Base-by-base conservation (phyloP, 2,113 vertebrate genomes). In the Craseonycteris thonglongyai region DNA sequence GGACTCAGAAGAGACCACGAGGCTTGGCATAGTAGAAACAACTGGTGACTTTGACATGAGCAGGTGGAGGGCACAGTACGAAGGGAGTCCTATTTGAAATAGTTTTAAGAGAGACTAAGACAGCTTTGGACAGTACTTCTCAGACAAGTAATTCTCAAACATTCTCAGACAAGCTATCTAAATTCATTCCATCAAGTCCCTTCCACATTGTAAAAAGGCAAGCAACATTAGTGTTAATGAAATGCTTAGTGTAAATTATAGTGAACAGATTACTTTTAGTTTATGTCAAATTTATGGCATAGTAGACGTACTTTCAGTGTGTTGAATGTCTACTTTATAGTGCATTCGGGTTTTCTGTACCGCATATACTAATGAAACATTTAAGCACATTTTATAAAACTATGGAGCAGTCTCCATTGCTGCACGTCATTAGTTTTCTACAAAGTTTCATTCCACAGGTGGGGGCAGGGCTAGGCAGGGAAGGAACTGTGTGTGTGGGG, bases 281-380 rank as follows among this genome's bases (percentile, higher is more conserved):
- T 78, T 72, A 79, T 82, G 38, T 74, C 82, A 93, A 90, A 82
- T 42, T 40, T 86, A 94, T 51, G 78, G 26, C 35, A 75, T 33
- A 79, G 91, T 1, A 88, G 86, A 76, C 56, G 38, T 45, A 83
- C 56, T 63, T 95, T 80, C 76, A 94, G 65, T 49, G 56, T 91
- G 74, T 56, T 88, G 19, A 61, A 71, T 40, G 18, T 88, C 68
- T 61, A 74, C 42, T 72, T 90, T 75, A 93, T 30, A 88, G 47
- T 54, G 4, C 71, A 91, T 74, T 78, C 88, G 90, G 38, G 42
- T 68, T 65, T 74, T 87, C 28, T 81, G 38, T 21, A 45, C 59
- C 49, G 85, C 51, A 90, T 35, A 90, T 10, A 88, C 81, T 76
- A 84, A 88, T 92, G 79, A 96, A 96, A 94, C 38, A 68, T 93